Base-by-base conservation (phyloP, 2,113 vertebrate species). In the Muscicapa adusta region DNA sequence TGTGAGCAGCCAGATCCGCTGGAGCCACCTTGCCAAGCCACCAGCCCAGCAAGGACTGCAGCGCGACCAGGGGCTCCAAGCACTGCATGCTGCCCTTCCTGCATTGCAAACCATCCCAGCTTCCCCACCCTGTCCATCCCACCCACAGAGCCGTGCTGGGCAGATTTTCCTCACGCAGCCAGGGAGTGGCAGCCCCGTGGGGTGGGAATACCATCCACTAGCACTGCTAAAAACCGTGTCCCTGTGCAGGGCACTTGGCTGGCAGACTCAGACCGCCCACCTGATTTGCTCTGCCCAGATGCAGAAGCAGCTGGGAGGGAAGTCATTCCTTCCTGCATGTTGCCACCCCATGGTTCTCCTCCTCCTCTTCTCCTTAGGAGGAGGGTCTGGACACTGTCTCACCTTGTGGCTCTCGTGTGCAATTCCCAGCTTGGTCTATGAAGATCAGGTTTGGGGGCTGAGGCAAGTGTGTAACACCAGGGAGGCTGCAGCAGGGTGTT, bases 401-500 rank as follows among this genome's bases (percentile, higher is more conserved):
- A 36, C 36, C 8, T 70, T 2, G 1, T 26, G 33, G 68, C 22
- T 54, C 23, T 65, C 0, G 0, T 19, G 33, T 11, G 9, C 26
- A 58, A 2, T 31, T 62, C 38, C 33, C 14, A 7, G 45, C 26
- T 88, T 47, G 15, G 22, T 23, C 57, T 51, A 0, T 3, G 20
- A 34, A n/a, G 45, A 63, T 19, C 14, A 31, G 34, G 29, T 45
- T 29, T 25, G 17, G 56, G 36, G 56, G 23, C n/a, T 18, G 15
- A 34, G 9, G 43, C 14, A 36, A 14, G 12, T 5, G 22, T 4
- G 1, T 18, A 19, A 24, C 34, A 20, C 34, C 5, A 2, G 45
- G 60, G n/a, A 31, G 33, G 9, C 33, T 91, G 50, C 60, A 77
- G 40, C 12, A 28, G 13, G 13, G 5, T 11, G 20, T 10, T 71